Conservation (phyloP, 2,888 invertebrate species). For the Micoletzkya japonica region DNA sequence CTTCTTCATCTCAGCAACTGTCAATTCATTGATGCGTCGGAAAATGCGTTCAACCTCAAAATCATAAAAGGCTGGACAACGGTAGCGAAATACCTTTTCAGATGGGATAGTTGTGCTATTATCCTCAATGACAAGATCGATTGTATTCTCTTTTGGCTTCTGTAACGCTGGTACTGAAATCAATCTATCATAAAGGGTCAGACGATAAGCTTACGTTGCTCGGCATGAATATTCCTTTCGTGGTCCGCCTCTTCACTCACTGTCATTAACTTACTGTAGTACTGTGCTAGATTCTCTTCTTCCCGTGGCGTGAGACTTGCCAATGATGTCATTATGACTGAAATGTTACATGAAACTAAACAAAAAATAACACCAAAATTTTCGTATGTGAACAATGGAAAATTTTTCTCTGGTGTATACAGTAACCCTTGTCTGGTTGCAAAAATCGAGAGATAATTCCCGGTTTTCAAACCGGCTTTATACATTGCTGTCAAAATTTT, state of each 20-base stretch:
- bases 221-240: neutral
- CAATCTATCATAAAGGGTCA: neutral
- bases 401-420: neutral
- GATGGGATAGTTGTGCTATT: neutral
- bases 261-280: conserved; percentile 10
- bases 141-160: neutral
- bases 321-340: too few species aligned
- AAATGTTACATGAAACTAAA: too few species aligned
- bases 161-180: neutral
- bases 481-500: too few species aligned
- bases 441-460: neutral
- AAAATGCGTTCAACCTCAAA: conserved; percentile 12
- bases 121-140: neutral
- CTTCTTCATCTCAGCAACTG: conserved; percentile 5
- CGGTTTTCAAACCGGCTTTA: too few species aligned
- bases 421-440: neutral
- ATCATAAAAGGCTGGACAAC: neutral
- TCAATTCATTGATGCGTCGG: conserved; percentile 12
- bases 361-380: too few species aligned
- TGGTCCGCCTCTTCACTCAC: conserved; percentile 12
- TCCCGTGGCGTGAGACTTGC: conserved; percentile 11
- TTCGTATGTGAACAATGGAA: too few species aligned
- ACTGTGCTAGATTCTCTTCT: neutral
- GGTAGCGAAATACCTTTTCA: neutral
- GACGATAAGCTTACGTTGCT: too few species aligned